Evolutionary conservation across 2,113 vertebrate genomes (phyloP).

Genomic region (Tetraodon nigroviridis): DNA sequence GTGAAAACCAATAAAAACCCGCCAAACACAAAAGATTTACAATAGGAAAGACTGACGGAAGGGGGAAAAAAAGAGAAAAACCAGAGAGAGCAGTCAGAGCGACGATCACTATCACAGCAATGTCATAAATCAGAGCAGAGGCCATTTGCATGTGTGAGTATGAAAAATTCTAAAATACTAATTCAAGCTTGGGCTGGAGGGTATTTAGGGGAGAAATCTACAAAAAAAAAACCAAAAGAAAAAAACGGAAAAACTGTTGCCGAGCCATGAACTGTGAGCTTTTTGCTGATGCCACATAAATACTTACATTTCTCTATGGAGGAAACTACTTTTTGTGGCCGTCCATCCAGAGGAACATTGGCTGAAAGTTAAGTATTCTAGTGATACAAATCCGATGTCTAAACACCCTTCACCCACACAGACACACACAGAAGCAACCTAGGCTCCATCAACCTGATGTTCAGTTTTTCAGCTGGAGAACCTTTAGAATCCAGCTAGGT

Average conservation of each 20-base stretch:
- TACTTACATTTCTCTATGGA: background rate
- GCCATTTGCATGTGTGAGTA: slow-evolving; percentile 4
- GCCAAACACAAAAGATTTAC: slow-evolving; percentile 46
- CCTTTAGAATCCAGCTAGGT: background rate
- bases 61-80: slow-evolving; percentile 5
- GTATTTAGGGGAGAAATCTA: too few species aligned
- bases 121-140: slow-evolving; percentile 44
- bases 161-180: too few species aligned
- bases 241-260: slow-evolving; percentile 12
- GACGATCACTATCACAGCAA: slow-evolving; percentile 44
- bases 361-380: slow-evolving; percentile 16
- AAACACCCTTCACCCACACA: background rate
- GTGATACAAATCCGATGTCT: slow-evolving; percentile 3
- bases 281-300: background rate
- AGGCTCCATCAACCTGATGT: background rate
- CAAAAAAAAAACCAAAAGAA: too few species aligned
- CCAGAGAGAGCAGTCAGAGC: slow-evolving; percentile 31
- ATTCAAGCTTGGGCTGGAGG: too few species aligned
- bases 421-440: background rate
- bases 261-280: slow-evolving; percentile 27
- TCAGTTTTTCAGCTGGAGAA: too few species aligned
- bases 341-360: slow-evolving; percentile 16
- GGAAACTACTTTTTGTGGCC: slow-evolving; percentile 24
- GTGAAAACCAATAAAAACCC: slow-evolving; percentile 51
- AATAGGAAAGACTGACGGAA: background rate